phyloP scores from a whole-genome alignment of 2,888 invertebrate genomes.

The Tetanocera ferruginea region DNA sequence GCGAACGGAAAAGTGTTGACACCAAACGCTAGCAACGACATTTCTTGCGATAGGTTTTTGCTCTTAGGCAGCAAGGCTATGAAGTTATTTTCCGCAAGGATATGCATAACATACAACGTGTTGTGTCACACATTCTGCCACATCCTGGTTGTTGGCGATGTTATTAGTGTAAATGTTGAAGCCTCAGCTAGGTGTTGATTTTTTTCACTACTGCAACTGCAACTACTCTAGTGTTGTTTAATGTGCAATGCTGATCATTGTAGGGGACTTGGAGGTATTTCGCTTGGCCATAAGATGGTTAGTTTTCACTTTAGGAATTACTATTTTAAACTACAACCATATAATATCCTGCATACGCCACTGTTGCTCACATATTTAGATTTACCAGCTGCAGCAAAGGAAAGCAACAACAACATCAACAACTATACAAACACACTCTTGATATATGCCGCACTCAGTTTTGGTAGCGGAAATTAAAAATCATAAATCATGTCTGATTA shows the following conservation, averaged over 20 bases:
- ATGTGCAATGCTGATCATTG: background rate
- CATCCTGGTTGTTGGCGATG: background rate
- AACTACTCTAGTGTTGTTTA: background rate
- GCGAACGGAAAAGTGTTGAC: too few relatives aligned
- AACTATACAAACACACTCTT: background rate
- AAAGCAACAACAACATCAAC: background rate
- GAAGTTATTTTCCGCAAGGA: too few relatives aligned
- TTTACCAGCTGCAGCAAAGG: constrained; percentile 8
- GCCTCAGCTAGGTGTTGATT: background rate
- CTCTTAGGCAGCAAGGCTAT: too few relatives aligned
- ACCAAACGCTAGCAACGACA: too few relatives aligned
- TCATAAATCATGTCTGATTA: constrained; percentile 64
- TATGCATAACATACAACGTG: too few relatives aligned
- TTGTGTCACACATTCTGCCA: background rate
- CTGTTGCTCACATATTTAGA: constrained; percentile 12
- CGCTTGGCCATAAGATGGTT: too few relatives aligned
- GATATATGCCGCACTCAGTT: constrained; percentile 49
- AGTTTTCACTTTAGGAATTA: too few relatives aligned
- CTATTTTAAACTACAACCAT: too few relatives aligned
- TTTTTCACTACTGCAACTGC: background rate
- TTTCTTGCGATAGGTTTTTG: too few relatives aligned
- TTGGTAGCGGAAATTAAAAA: constrained; percentile 66
- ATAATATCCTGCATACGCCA: background rate
- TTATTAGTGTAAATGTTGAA: constrained; percentile 14
- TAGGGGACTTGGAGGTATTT: too few relatives aligned